Evolutionary conservation across 2,113 vertebrate species (phyloP).

Genomic region (Xerus inauris): DNA sequence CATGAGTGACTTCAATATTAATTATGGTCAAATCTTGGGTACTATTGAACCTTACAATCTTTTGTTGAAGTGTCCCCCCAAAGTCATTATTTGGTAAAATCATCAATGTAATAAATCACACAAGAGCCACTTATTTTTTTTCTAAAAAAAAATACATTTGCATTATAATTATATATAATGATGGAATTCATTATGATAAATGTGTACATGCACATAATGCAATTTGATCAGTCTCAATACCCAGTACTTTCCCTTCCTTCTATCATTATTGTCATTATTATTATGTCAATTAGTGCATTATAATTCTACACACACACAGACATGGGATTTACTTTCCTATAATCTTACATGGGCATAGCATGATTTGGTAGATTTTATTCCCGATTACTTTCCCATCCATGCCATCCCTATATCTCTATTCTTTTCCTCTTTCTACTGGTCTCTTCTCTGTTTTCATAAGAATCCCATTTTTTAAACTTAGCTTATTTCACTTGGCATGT

Average conservation of each 20-base stretch:
- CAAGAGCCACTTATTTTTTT: background rate
- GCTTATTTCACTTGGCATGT: background rate
- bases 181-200: background rate
- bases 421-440: background rate
- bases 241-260: background rate
- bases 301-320: too few relatives aligned
- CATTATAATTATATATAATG: background rate
- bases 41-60: background rate
- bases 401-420: background rate
- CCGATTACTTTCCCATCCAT: background rate
- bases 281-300: too few relatives aligned
- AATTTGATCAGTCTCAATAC: background rate
- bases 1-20: background rate
- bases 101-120: background rate
- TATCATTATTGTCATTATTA: too few relatives aligned
- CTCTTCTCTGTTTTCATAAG: background rate
- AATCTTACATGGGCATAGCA: background rate
- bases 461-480: too few relatives aligned
- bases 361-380: background rate
- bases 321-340: too few relatives aligned
- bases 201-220: background rate
- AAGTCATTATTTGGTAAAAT: background rate
- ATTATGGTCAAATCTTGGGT: background rate
- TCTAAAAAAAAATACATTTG: background rate
- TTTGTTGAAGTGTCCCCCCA: fast-evolving